Evolutionary conservation across 2,797 vertebrate species (phyloP).

Genomic region (Phrynocephalus guinanensis): DNA sequence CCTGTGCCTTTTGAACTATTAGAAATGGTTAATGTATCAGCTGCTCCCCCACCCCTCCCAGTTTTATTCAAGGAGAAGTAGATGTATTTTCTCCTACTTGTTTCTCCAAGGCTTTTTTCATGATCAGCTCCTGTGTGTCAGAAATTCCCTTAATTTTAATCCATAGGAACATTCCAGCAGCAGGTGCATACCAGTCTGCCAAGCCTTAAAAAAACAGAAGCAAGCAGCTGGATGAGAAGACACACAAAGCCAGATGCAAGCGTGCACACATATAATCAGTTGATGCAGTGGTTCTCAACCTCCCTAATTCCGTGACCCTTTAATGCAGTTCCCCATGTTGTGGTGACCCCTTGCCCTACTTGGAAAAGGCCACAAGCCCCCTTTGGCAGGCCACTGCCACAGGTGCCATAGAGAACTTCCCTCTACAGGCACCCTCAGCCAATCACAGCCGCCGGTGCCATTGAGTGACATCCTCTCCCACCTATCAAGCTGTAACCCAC

Average conservation of each 20-base stretch:
- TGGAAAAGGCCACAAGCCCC: no score
- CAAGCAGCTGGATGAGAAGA: constrained; percentile 15
- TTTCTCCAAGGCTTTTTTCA: constrained; percentile 90
- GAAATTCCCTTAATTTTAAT: constrained; percentile 89
- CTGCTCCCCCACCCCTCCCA: neutral
- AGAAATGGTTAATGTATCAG: neutral
- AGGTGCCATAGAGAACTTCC: no score
- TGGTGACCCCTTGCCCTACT: no score
- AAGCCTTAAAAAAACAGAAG: constrained; percentile 73
- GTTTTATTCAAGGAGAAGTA: constrained; percentile 23
- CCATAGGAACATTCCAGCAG: constrained; percentile 96
- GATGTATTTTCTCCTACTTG: constrained; percentile 80
- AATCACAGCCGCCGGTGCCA: no score
- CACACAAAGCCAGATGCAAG: neutral
- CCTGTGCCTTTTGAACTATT: constrained; percentile 14
- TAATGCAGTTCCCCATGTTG: no score
- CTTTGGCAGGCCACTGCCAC: no score
- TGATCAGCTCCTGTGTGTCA: constrained; percentile 88
- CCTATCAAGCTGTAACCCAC: no score
- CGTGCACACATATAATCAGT: neutral
- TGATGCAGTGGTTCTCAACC: neutral
- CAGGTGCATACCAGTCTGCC: constrained; percentile 91
- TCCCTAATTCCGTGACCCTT: no score
- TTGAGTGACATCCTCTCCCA: no score
- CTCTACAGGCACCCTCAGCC: no score